These are phyloP conservation scores for Muraenolepis orangiensis DNA, from an alignment of 2,797 vertebrate genomes.

Conservation along the genomic window DNA sequence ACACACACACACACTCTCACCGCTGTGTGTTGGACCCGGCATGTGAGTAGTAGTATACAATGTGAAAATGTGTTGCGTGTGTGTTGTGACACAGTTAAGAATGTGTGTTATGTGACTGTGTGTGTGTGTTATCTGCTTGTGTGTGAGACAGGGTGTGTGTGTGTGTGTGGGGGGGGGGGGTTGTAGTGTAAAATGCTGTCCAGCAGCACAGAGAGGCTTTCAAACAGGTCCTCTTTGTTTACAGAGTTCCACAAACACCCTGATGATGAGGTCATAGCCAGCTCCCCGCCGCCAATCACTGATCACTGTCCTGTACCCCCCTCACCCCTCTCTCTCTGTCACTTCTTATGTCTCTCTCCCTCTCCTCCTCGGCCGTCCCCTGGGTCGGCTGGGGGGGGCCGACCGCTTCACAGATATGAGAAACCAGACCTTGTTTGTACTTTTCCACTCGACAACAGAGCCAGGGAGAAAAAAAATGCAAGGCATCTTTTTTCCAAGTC, in stretches of 20 bases:
- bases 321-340: no score
- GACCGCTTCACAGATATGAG: constrained; percentile 44
- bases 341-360: neutral
- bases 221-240: constrained; percentile 73
- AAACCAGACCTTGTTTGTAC: constrained; percentile 49
- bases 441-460: constrained; percentile 56
- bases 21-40: neutral
- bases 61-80: neutral
- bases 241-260: constrained; percentile 65
- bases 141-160: neutral
- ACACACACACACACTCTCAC: neutral
- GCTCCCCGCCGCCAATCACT: constrained; percentile 61
- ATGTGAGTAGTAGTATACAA: neutral
- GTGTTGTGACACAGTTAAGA: neutral
- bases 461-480: constrained; percentile 30
- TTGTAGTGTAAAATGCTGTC: constrained; percentile 51
- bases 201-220: constrained; percentile 68
- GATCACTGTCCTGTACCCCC: constrained; percentile 24
- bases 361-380: constrained; percentile 24
- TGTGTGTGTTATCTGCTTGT: neutral
- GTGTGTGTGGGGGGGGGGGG: neutral
- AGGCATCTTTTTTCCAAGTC: constrained; percentile 31
- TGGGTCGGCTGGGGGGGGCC: constrained; percentile 35
- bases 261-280: constrained; percentile 67
- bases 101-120: neutral